These are phyloP conservation scores for Aplodontia rufa DNA, from an alignment of 2,113 vertebrate species.

Conservation along the genomic window DNA sequence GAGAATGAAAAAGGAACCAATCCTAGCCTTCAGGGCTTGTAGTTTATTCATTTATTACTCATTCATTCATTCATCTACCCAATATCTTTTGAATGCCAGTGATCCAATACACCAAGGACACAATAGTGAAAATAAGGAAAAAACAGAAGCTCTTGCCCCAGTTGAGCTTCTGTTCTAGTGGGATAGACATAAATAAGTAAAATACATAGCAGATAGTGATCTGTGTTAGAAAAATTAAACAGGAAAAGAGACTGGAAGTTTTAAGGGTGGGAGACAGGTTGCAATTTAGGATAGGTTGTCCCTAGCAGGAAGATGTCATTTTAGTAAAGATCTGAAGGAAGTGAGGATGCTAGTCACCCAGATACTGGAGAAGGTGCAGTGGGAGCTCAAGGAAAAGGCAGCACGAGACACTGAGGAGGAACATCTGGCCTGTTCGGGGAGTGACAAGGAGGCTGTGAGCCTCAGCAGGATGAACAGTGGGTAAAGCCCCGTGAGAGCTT, in stretches of 20 bases:
- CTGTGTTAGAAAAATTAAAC: neutral
- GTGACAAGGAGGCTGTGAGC: neutral
- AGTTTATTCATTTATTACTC: neutral
- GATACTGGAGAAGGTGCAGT: neutral
- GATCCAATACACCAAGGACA: neutral
- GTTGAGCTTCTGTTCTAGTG: neutral
- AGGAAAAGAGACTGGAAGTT: neutral
- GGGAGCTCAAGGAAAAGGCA: neutral
- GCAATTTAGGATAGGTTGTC: neutral
- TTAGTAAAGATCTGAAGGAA: neutral
- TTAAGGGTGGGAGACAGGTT: neutral
- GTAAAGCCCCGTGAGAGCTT: too few species aligned
- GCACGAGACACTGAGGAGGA: neutral
- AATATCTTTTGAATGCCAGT: neutral
- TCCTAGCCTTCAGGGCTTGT: neutral
- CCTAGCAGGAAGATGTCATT: neutral
- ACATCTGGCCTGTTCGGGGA: neutral
- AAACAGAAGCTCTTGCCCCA: neutral
- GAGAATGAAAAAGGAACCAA: neutral
- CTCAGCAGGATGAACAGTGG: fast-evolving
- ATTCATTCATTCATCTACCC: neutral
- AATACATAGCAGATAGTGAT: neutral
- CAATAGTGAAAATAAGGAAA: neutral
- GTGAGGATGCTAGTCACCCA: neutral
- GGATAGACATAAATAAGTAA: neutral